Percentiles rank a stretch among this genome's conserved stretches.
These are phyloP conservation scores for Brachylomia viminalis DNA, from an alignment of 2,888 invertebrate species.

Conservation along the genomic window DNA sequence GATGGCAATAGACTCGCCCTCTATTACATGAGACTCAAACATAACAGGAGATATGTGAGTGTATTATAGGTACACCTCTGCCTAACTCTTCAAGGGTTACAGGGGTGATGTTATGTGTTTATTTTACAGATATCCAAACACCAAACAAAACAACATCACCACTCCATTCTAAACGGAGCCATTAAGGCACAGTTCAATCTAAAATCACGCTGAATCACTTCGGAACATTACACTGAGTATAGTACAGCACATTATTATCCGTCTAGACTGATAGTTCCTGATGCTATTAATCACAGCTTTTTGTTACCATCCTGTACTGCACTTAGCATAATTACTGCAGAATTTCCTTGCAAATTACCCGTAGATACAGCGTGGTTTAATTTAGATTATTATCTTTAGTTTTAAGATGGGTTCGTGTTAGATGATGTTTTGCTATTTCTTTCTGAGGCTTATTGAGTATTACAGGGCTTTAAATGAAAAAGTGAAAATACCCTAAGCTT, in stretches of 20 bases:
- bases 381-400: constrained; percentile 39
- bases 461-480: not conserved
- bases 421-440: not conserved
- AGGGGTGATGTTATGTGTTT: too few relatives aligned
- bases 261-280: constrained; percentile 85
- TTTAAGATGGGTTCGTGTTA: not conserved
- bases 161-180: not conserved
- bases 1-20: too few relatives aligned
- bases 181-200: constrained; percentile 29
- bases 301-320: constrained; percentile 76
- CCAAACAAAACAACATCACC: not conserved
- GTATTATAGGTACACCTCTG: too few relatives aligned
- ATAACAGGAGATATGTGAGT: too few relatives aligned
- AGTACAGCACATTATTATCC: constrained; percentile 68
- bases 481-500: not conserved
- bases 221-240: constrained; percentile 49
- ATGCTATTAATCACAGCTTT: constrained; percentile 86
- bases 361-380: constrained; percentile 36
- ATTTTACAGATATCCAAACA: not conserved
- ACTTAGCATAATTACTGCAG: constrained; percentile 84
- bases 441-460: not conserved
- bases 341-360: constrained; percentile 64
- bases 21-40: too few relatives aligned
- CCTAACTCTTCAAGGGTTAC: too few relatives aligned
- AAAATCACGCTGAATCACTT: constrained; percentile 67